A percentile compares a stretch with the other conserved stretches of the same genome.
Conservation (phyloP, 2,113 vertebrate genomes). For the Capreolus pygargus region DNA sequence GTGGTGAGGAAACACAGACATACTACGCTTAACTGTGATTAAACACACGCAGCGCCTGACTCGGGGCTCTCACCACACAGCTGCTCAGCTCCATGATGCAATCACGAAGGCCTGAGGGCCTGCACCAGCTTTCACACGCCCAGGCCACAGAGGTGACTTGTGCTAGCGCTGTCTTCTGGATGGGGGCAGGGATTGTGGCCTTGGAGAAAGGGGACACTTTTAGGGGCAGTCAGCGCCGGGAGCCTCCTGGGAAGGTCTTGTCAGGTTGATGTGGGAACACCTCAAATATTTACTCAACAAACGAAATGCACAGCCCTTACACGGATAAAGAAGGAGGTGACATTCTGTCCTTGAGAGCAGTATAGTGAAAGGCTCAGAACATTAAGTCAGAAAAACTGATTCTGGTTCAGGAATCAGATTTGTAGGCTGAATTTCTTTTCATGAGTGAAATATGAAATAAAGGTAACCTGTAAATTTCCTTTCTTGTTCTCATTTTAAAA, state of each 20-base stretch:
- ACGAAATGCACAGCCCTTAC: fast-evolving
- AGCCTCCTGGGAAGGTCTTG: not conserved
- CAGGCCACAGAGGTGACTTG: not conserved
- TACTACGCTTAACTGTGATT: not conserved
- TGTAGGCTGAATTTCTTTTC: not conserved
- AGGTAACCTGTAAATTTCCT: not conserved
- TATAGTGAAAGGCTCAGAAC: not conserved
- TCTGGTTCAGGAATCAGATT: not conserved
- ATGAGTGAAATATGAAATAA: not conserved
- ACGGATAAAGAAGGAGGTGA: not conserved
- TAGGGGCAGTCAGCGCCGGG: not conserved
- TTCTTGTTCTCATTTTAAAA: not conserved
- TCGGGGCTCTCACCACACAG: not conserved
- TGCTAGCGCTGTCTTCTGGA: not conserved
- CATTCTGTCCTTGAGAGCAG: not conserved
- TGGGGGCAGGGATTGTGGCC: not conserved
- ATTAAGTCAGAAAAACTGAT: not conserved
- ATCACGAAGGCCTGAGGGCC: not conserved
- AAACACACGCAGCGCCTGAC: not conserved
- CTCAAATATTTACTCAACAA: constrained; percentile 47
- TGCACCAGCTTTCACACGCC: not conserved
- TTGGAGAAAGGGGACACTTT: not conserved
- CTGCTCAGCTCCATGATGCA: not conserved
- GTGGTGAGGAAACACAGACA: not conserved
- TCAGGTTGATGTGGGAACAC: not conserved